Base-by-base conservation (phyloP, 2,888 invertebrate species). In the Amphipyra tragopoginis region DNA sequence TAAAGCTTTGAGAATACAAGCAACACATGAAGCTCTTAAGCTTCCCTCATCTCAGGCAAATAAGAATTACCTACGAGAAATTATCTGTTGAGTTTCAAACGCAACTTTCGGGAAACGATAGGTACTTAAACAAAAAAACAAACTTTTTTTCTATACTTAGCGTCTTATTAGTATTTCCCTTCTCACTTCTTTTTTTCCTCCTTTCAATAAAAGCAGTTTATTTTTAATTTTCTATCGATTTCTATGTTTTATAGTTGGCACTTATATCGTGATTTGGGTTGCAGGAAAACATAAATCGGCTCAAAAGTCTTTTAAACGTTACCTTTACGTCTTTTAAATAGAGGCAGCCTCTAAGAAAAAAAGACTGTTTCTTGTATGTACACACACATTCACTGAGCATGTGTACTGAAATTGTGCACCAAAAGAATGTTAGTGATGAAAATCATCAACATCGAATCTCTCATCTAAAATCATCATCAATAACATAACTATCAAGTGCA, bases 61-160 rank as follows among this genome's bases (percentile, higher is more conserved):
- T 65, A 29, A 21, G 15, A 53, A 53, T 57, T 64, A 58, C 44
- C 38, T n/a, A 15, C 48, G 44, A 64, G 21, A 57, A 40, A 63
- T 52, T 49, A 38, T 52, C 48, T 64, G 51, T 49, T 48, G 33
- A 69, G 43, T 48, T 62, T 43, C 14, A 13, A 49, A 44, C 40
- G 43, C 40, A 56, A 40, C 43, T 44, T 44, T 14, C 33, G 26
- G 47, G 56, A 26, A 38, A 49, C 33, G 48, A 67, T 63, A 51
- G 48, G 69, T 63, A 56, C 13, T 47, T 11, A 14, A 36, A 15
- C 11, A 10, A n/a, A 21, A 11, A 38, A 29, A 4, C 5, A n/a
- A n/a, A n/a, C n/a, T n/a, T n/a, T n/a, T n/a, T n/a, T n/a, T n/a
- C n/a, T n/a, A n/a, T n/a, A n/a, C n/a, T n/a, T n/a, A n/a, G n/a